These are phyloP conservation scores for Mormoops blainvillei DNA, from an alignment of 2,113 vertebrate genomes.

Conservation along the genomic window DNA sequence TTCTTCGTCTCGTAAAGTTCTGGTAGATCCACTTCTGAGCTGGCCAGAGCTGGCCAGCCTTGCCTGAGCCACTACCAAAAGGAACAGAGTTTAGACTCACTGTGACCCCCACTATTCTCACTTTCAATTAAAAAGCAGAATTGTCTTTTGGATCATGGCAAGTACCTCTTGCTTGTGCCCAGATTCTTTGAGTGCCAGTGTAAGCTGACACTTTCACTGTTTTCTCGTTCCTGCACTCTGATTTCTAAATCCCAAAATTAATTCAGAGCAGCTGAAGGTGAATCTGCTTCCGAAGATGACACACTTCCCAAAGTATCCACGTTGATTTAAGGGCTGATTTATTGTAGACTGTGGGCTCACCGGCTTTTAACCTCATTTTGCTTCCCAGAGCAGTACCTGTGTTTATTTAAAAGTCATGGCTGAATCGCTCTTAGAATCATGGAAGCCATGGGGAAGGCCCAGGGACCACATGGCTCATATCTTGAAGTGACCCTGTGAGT, in stretches of 20 bases:
- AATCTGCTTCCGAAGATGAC: slow-evolving; percentile 7
- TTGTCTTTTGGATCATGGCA: background rate
- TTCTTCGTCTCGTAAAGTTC: background rate
- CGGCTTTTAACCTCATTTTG: slow-evolving; percentile 29
- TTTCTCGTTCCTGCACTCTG: background rate
- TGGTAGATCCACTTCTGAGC: background rate
- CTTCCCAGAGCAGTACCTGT: slow-evolving; percentile 18
- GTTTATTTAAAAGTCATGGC: slow-evolving; percentile 35
- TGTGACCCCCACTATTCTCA: background rate
- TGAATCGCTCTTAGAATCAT: background rate
- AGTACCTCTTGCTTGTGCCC: background rate
- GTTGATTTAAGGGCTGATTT: slow-evolving; percentile 6
- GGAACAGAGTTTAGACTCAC: background rate
- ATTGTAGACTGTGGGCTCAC: background rate
- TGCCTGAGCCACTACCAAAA: background rate
- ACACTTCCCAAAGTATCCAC: background rate
- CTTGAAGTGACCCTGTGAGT: background rate
- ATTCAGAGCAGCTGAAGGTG: slow-evolving; percentile 13
- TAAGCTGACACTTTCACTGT: background rate
- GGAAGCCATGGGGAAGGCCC: background rate
- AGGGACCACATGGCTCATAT: background rate
- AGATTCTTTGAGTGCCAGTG: background rate
- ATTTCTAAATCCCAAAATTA: slow-evolving; percentile 30
- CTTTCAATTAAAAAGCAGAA: background rate
- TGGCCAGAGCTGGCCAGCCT: background rate